These are phyloP conservation scores for Platycercus adscitus DNA, from an alignment of 2,113 vertebrate species.

Conservation along the genomic window DNA sequence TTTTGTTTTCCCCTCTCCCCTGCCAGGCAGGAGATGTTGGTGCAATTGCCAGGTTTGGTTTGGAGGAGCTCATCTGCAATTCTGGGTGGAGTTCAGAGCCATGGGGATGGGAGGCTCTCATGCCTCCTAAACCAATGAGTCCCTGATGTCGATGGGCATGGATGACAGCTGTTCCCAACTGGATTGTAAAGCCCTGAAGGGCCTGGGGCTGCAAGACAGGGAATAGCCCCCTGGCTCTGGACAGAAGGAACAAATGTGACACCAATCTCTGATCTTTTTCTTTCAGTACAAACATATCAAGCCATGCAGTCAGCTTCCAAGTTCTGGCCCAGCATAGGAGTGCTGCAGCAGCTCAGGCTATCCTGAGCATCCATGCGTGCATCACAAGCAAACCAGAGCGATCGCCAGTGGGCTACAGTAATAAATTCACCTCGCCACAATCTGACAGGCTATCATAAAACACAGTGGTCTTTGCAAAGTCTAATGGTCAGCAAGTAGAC, in stretches of 20 bases:
- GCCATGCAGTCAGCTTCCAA: accelerated
- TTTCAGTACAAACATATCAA: neutral
- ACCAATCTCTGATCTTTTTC: neutral
- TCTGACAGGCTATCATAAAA: neutral
- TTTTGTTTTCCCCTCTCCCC: neutral
- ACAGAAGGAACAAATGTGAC: neutral
- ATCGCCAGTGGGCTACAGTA: neutral
- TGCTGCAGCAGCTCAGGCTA: neutral
- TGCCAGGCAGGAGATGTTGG: neutral
- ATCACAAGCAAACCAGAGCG: neutral
- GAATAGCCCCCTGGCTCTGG: neutral
- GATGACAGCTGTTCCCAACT: neutral
- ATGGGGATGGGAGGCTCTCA: neutral
- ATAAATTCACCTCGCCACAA: neutral
- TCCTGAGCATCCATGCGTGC: neutral
- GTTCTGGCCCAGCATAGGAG: neutral
- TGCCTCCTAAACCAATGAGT: neutral
- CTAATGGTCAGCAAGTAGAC: neutral
- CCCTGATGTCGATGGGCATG: neutral
- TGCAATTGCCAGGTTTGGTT: neutral
- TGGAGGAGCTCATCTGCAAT: neutral
- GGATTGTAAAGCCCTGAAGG: neutral
- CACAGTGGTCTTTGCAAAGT: neutral
- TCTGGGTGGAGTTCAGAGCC: neutral
- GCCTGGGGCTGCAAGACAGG: neutral